phyloP scores from a whole-genome alignment of 2,797 vertebrate genomes.

The Pangasius macronema region DNA sequence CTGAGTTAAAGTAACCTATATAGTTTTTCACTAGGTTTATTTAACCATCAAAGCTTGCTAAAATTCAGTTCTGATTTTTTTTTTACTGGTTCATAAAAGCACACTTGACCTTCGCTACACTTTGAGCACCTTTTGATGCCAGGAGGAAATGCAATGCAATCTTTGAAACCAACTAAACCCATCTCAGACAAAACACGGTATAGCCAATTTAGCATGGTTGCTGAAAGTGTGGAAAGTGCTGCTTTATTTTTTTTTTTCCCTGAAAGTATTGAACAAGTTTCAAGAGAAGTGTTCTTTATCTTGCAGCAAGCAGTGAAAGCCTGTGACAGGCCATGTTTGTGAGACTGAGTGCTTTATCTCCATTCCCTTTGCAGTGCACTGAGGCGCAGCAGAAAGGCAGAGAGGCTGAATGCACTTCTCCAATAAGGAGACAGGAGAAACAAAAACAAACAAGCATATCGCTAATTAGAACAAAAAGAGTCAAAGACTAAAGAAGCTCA shows the following conservation, averaged over 20 bases:
- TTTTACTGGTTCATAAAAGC: neutral
- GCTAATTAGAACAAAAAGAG: slow-evolving; percentile 74
- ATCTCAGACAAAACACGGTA: slow-evolving; percentile 14
- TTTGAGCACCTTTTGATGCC: slow-evolving; percentile 31
- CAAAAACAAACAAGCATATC: slow-evolving; percentile 56
- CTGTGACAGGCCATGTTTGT: slow-evolving; percentile 68
- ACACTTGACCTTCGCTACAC: slow-evolving; percentile 30
- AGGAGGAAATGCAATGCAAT: slow-evolving; percentile 20
- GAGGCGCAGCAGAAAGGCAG: slow-evolving; percentile 60
- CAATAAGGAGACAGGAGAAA: slow-evolving; percentile 48
- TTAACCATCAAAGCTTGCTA: neutral
- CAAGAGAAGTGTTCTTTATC: slow-evolving; percentile 66
- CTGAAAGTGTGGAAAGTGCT: slow-evolving; percentile 19
- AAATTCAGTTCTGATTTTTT: neutral
- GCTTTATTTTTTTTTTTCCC: slow-evolving; percentile 34
- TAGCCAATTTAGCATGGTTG: slow-evolving; percentile 23
- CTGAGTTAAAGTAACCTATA: neutral
- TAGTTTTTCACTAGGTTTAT: neutral
- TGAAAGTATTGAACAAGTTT: slow-evolving; percentile 48
- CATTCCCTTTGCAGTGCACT: slow-evolving; percentile 62
- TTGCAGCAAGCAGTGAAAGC: slow-evolving; percentile 65
- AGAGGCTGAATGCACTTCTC: slow-evolving; percentile 53
- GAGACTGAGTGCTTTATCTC: slow-evolving; percentile 72
- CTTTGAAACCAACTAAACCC: slow-evolving; percentile 14
- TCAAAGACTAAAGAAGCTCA: slow-evolving; percentile 71